Conservation (phyloP, 2,113 vertebrate species). For the Chloebia gouldiae region DNA sequence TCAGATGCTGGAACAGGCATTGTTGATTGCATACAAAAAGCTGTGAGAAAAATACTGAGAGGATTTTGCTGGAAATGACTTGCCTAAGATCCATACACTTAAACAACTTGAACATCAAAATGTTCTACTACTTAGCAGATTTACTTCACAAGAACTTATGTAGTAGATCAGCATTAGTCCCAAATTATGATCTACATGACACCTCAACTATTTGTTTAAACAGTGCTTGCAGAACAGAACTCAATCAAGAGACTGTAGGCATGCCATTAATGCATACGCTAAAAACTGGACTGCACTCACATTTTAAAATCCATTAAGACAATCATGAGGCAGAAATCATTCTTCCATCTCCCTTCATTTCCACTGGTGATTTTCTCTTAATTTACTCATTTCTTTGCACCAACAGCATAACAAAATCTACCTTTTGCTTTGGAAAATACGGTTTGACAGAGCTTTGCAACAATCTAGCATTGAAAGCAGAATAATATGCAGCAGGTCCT, state of each 20-base stretch:
- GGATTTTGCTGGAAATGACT: background rate
- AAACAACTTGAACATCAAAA: background rate
- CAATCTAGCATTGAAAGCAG: background rate
- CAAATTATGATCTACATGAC: background rate
- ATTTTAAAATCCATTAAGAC: slow-evolving; percentile 2
- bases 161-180: background rate
- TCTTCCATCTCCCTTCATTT: background rate
- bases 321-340: background rate
- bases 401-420: background rate
- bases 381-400: background rate
- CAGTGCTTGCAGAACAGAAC: background rate
- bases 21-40: background rate
- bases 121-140: background rate
- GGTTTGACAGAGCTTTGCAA: background rate
- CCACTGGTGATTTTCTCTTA: background rate
- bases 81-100: background rate
- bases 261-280: background rate
- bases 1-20: background rate
- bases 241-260: background rate
- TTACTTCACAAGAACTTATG: background rate
- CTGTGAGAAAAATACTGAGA: background rate
- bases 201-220: background rate
- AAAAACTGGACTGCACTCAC: background rate
- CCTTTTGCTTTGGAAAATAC: background rate
- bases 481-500: background rate